phyloP scores from a whole-genome alignment of 2,888 invertebrate species.

The Athalia rosae region DNA sequence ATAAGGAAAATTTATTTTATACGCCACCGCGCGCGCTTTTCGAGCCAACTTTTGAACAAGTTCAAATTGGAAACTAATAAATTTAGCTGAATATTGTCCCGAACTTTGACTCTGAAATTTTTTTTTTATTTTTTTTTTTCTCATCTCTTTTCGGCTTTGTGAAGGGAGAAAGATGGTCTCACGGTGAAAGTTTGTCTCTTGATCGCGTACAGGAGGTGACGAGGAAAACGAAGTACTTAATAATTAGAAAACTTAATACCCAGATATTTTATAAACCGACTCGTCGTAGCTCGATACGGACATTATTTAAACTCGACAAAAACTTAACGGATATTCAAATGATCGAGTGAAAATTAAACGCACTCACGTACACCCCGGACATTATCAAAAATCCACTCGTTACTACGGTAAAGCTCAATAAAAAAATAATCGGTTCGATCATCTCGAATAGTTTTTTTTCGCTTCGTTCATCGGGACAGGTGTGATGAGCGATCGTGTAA shows the following conservation, averaged over 20 bases:
- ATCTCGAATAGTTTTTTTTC: neutral
- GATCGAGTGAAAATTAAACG: neutral
- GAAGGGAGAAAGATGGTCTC: neutral
- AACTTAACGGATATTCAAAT: neutral
- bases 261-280: slow-evolving; percentile 6
- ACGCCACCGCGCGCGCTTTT: neutral
- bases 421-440: slow-evolving; percentile 11
- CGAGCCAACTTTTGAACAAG: neutral
- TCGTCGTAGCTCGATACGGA: neutral
- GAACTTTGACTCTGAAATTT: slow-evolving; percentile 1
- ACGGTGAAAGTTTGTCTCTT: neutral
- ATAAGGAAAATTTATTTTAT: slow-evolving; percentile 1
- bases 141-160: neutral
- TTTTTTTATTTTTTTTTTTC: neutral
- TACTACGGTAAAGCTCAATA: slow-evolving; percentile 1
- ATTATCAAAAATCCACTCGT: slow-evolving; percentile 5
- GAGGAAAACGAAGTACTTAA: neutral
- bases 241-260: slow-evolving; percentile 18
- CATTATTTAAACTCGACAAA: neutral
- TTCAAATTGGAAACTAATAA: slow-evolving; percentile 38
- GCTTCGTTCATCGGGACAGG: too few species aligned
- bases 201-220: neutral
- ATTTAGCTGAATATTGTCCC: slow-evolving; percentile 13
- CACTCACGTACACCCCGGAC: neutral
- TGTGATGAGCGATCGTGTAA: too few species aligned